Evolutionary conservation across 1,140 invertebrate genomes (phyloP), one percentile per base, ranked within the genome.

Genomic region (Drosophila repletoides): DNA sequence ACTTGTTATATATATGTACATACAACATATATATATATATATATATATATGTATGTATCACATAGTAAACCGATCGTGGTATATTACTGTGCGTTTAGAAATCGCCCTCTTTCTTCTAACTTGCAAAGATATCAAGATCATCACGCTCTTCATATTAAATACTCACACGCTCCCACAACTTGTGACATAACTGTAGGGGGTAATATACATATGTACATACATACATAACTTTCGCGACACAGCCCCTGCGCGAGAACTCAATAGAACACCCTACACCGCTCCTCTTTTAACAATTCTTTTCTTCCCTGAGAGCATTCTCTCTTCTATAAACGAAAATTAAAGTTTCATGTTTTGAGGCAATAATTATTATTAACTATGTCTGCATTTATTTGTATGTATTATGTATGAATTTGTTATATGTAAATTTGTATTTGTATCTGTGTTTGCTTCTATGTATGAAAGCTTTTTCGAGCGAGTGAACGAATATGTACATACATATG

Each of bases 391-490:
- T 56, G 28, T 21, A 43, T 3, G 38, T 26, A 49, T n/a, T 15
- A 52, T 6, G 6, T 36, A 48, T 12, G 22, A 21, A 63, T 26
- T 24, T 0, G n/a, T 41, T 56, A 31, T 24, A 2, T 59, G 21
- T 10, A 26, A 15, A 29, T 21, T 1, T 53, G 3, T 31, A n/a
- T 31, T 28, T 53, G 22, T 53, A 40, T 21, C 10, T 33, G 5
- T 45, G 40, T 26, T n/a, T 10, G 12, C 17, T n/a, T 26, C 7
- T 28, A 29, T 56, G 12, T 40, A 64, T 48, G 21, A 2, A 34
- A 58, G 41, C 41, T 69, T 68, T 64, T 69, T 69, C 40, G 40
- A 55, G 38, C 65, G 58, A 53, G 31, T 70, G 75, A 76, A 65
- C 31, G 64, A 43, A 60, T 41, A 49, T 59, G n/a, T n/a, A n/a